Evolutionary conservation across 2,888 invertebrate species (phyloP).

Genomic region (Cheilosia urbana): DNA sequence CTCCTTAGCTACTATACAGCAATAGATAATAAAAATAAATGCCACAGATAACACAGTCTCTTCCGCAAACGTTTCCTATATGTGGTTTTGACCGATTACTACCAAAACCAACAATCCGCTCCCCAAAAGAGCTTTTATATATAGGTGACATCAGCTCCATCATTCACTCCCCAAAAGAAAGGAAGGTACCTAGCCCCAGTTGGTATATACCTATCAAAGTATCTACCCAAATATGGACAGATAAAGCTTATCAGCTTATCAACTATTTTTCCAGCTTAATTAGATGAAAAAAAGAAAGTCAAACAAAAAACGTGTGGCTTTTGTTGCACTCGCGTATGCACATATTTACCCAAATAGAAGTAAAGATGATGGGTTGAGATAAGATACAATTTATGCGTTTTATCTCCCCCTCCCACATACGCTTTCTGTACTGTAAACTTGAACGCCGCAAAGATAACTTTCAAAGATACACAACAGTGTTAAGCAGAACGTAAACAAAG

Average conservation of each 20-base stretch:
- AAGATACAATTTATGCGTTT: constrained; percentile 51
- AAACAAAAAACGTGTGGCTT: background rate
- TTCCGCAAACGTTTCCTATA: constrained; percentile 5
- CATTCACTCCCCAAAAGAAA: background rate
- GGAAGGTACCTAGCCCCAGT: background rate
- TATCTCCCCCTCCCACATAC: background rate
- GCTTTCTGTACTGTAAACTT: constrained; percentile 32
- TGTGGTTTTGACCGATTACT: constrained; percentile 31
- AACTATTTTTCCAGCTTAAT: constrained; percentile 22
- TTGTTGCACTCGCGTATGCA: constrained; percentile 4
- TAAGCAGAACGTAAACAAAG: constrained; percentile 52
- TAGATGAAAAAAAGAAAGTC: constrained; percentile 5
- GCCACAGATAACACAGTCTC: constrained; percentile 5
- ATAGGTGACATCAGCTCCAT: background rate
- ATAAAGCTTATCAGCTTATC: constrained; percentile 47
- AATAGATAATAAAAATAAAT: background rate
- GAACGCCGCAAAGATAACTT: constrained; percentile 41
- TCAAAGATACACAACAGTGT: constrained; percentile 37
- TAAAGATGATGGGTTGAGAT: constrained; percentile 51
- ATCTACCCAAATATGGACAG: constrained; percentile 35
- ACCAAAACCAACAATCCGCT: constrained; percentile 9
- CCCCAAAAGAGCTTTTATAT: constrained; percentile 4
- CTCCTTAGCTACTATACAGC: too few species aligned
- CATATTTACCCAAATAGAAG: constrained; percentile 45
- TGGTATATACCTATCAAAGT: constrained; percentile 3